Evolutionary conservation across 2,113 vertebrate genomes (phyloP).

Genomic region (Jaculus jaculus): DNA sequence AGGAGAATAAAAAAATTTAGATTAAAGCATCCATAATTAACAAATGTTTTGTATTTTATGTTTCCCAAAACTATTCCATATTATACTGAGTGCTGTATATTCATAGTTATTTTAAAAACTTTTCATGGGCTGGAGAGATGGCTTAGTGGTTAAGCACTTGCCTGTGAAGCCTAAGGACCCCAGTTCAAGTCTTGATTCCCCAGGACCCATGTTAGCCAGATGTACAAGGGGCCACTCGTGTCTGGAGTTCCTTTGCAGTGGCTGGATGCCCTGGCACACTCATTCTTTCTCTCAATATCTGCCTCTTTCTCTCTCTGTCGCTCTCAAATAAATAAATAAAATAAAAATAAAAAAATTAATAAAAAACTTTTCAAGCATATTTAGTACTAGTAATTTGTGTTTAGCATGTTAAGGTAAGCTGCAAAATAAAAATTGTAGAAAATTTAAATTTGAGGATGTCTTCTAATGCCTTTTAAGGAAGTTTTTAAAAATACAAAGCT

Average conservation of each 20-base stretch:
- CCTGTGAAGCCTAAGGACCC: too few relatives aligned
- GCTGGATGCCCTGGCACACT: too few relatives aligned
- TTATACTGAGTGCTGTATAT: neutral
- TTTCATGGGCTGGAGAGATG: too few relatives aligned
- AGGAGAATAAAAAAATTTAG: neutral
- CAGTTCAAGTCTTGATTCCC: too few relatives aligned
- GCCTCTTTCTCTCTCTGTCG: too few relatives aligned
- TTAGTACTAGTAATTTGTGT: neutral
- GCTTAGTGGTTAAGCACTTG: too few relatives aligned
- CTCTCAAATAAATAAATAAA: too few relatives aligned
- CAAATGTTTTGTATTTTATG: neutral
- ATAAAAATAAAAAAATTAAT: too few relatives aligned
- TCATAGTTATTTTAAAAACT: neutral
- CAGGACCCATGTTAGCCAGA: too few relatives aligned
- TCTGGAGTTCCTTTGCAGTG: too few relatives aligned
- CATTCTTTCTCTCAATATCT: too few relatives aligned
- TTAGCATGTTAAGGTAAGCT: neutral
- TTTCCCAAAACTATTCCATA: constrained; percentile 2
- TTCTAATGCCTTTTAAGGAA: constrained; percentile 44
- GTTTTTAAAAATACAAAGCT: neutral
- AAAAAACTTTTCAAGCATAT: neutral
- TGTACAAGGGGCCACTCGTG: too few relatives aligned
- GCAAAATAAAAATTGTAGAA: constrained; percentile 1
- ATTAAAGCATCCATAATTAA: neutral
- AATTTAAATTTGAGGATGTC: constrained; percentile 28